A percentile compares a stretch with the other conserved stretches of the same genome.
Evolutionary conservation across 1,140 invertebrate genomes (phyloP).

Genomic region (Ladona fulva): DNA sequence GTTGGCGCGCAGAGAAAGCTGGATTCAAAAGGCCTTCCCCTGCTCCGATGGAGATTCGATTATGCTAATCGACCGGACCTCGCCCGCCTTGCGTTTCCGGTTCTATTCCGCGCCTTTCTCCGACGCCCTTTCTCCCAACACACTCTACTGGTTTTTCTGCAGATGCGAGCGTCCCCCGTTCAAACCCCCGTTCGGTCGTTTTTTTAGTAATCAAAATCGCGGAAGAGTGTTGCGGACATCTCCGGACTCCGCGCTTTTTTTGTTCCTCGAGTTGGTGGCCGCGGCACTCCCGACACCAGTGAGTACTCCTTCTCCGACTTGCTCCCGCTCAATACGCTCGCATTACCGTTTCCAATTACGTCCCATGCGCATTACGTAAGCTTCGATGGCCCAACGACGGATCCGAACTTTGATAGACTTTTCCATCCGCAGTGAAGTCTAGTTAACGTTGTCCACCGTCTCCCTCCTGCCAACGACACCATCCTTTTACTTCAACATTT

Average conservation of each 20-base stretch:
- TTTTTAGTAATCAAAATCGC: neutral
- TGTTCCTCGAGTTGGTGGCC: neutral
- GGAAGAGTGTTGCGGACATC: neutral
- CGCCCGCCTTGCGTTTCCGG: neutral
- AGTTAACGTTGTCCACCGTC: too few species aligned
- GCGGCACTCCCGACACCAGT: neutral
- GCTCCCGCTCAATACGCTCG: too few species aligned
- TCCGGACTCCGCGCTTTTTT: neutral
- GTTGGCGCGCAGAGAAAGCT: neutral
- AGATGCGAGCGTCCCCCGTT: neutral
- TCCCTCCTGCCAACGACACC: too few species aligned
- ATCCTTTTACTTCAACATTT: too few species aligned
- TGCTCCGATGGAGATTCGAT: neutral
- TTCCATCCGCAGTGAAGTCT: too few species aligned
- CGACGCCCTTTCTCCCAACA: neutral
- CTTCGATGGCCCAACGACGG: too few species aligned
- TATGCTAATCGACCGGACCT: slow-evolving; percentile 1
- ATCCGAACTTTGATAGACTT: too few species aligned
- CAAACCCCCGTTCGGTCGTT: neutral
- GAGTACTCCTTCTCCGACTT: neutral
- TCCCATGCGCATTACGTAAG: too few species aligned
- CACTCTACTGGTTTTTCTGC: neutral
- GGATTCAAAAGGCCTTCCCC: neutral
- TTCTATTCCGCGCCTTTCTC: neutral
- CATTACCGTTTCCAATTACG: too few species aligned